Evolutionary conservation across 2,113 vertebrate species (phyloP).

Genomic region (Leucopternis melanops): DNA sequence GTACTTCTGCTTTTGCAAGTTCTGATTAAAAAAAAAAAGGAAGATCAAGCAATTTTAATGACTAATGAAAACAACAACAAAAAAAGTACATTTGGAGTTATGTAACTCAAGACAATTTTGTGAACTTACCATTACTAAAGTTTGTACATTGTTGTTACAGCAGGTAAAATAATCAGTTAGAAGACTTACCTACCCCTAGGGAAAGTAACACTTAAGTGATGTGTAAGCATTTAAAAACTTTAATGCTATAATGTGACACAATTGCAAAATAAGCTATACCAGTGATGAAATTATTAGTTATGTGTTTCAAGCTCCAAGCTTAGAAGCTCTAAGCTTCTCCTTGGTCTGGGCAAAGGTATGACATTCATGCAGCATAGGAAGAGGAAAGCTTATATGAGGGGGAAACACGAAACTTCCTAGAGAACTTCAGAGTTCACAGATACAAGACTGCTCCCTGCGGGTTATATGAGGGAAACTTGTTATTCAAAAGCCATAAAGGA

Average conservation of each 20-base stretch:
- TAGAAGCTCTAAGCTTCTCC: neutral
- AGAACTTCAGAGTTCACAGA: neutral
- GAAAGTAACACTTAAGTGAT: neutral
- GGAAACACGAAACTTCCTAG: neutral
- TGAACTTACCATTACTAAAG: neutral
- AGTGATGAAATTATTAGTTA: neutral
- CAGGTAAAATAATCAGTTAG: neutral
- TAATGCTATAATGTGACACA: neutral
- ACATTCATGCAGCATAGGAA: neutral
- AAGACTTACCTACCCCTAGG: neutral
- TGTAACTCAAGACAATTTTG: neutral
- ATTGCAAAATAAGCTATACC: neutral
- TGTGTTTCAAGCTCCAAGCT: neutral
- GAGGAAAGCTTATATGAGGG: neutral
- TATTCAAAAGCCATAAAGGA: conserved; percentile 11
- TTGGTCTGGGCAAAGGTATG: neutral
- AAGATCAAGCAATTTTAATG: neutral
- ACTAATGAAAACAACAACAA: neutral
- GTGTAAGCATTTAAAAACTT: neutral
- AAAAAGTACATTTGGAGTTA: neutral
- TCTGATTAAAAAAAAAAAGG: neutral
- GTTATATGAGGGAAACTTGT: neutral
- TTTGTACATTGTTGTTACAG: neutral
- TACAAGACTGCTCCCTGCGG: neutral
- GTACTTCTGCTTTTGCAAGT: neutral